Evolutionary conservation across 2,888 invertebrate species (phyloP).

Genomic region (Gari tellinella): DNA sequence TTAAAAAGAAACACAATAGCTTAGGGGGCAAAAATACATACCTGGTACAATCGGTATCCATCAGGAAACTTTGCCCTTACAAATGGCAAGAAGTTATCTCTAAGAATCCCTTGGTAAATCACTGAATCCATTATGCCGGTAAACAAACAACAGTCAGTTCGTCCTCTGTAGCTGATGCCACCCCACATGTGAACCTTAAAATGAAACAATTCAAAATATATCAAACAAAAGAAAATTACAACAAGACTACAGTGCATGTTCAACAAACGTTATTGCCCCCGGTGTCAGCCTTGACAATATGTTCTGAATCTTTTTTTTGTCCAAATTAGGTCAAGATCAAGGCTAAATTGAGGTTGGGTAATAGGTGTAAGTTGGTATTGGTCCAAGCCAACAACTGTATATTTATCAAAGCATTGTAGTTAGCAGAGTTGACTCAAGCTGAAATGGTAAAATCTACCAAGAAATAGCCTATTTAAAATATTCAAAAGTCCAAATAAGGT

Average conservation of each 20-base stretch:
- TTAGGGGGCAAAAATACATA: background rate
- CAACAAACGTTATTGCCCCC: too few species aligned
- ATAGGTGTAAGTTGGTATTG: too few species aligned
- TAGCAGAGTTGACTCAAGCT: too few species aligned
- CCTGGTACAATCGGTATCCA: conserved; percentile 12
- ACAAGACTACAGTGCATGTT: background rate
- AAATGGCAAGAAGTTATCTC: conserved; percentile 12
- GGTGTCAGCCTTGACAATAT: too few species aligned
- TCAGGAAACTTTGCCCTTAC: background rate
- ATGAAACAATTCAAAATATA: conserved; percentile 1
- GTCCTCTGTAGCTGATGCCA: conserved; percentile 13
- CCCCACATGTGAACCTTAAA: conserved; percentile 19
- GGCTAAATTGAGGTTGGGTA: too few species aligned
- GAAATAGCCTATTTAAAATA: too few species aligned
- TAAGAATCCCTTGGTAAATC: conserved; percentile 17
- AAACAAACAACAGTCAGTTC: conserved; percentile 14
- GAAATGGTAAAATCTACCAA: too few species aligned
- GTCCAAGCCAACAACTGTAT: too few species aligned
- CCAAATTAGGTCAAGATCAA: too few species aligned
- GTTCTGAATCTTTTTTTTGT: too few species aligned
- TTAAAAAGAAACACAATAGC: background rate
- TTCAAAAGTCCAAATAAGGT: too few species aligned
- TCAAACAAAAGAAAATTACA: background rate
- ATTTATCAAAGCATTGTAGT: too few species aligned
- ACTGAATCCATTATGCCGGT: conserved; percentile 21